Evolutionary conservation across 2,113 vertebrate genomes (phyloP), one percentile per base, ranked within the genome.

Genomic region (Seriola aureovittata): DNA sequence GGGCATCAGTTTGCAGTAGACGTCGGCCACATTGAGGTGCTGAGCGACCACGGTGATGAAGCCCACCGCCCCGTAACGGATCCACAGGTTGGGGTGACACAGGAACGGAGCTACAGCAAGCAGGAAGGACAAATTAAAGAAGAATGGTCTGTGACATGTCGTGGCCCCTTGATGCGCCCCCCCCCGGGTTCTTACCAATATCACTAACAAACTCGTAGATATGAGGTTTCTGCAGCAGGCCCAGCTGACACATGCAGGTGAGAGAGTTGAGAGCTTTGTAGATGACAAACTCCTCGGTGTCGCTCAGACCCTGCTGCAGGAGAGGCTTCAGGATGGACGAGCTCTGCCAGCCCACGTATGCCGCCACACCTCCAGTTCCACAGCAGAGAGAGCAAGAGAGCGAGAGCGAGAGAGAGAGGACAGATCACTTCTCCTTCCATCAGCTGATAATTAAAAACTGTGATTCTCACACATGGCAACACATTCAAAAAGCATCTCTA

Each of bases 321-420:
- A 99, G 94, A 8, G 98, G 98, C 87, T 99, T 99, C 86, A 99
- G 92, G 91, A 99, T 99, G 32, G 97, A 97, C 1, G 98, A 99
- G 81, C 98, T 99, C 68, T 99, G 98, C 98, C 98, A 99, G 80
- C 98, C 98, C 77, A 99, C 98, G 1, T 99, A 99, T 69, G 98
- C 98, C 25, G 98, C 98, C 82, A 99, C 98, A 57, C 98, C 98
- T 99, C 70, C 74, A 88, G 3, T 4, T 4, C 21, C 5, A 32
- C 4, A 40, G 9, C 2, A 9, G 40, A 8, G 52, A 21, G n/a
- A 12, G 4, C 5, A 5, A 14, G n/a, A 23, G 10, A 66, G n/a
- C 25, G 25, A 58, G 59, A 8, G 11, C 25, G 54, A 38, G 29
- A 25, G 50, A 4, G 38, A 23, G 62, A 29, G 29, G 29, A 29